Conservation (phyloP, 2,888 invertebrate species). For the Pollenia amentaria region DNA sequence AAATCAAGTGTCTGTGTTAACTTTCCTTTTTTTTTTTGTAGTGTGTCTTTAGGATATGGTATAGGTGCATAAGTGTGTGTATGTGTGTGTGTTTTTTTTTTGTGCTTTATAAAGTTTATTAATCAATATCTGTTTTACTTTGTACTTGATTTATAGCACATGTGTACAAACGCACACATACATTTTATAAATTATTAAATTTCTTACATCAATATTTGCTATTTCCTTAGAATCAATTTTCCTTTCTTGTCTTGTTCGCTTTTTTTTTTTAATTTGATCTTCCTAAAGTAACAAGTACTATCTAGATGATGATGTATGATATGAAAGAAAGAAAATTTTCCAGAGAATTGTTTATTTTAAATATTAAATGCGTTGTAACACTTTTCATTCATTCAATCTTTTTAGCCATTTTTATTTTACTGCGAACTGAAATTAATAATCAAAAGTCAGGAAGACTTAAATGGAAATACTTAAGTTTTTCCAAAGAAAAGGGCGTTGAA, state of each 20-base stretch:
- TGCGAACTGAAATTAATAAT: constrained; percentile 20
- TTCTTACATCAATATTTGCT: constrained; percentile 71
- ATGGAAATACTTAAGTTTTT: background rate
- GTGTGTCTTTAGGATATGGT: background rate
- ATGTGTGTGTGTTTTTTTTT: background rate
- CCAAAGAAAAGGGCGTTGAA: background rate
- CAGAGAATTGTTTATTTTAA: constrained; percentile 46
- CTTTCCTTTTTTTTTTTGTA: constrained; percentile 9
- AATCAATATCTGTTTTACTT: constrained; percentile 66
- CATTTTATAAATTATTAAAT: constrained; percentile 67
- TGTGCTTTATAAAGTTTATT: constrained; percentile 45
- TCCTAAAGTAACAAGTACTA: background rate
- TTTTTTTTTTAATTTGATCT: constrained; percentile 18
- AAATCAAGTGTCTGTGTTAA: constrained; percentile 49
- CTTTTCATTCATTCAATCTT: constrained; percentile 8
- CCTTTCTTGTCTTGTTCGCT: background rate
- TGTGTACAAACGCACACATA: background rate
- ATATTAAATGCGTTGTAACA: constrained; percentile 49
- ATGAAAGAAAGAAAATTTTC: background rate
- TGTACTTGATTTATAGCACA: constrained; percentile 55
- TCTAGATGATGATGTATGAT: constrained; percentile 33
- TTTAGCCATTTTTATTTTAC: background rate
- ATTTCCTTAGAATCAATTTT: constrained; percentile 56
- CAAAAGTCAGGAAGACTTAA: constrained; percentile 1
- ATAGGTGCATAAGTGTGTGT: background rate